A percentile compares a stretch with the other conserved stretches of the same genome.
Conservation (phyloP, 2,888 invertebrate genomes). For the Cybosia mesomella region DNA sequence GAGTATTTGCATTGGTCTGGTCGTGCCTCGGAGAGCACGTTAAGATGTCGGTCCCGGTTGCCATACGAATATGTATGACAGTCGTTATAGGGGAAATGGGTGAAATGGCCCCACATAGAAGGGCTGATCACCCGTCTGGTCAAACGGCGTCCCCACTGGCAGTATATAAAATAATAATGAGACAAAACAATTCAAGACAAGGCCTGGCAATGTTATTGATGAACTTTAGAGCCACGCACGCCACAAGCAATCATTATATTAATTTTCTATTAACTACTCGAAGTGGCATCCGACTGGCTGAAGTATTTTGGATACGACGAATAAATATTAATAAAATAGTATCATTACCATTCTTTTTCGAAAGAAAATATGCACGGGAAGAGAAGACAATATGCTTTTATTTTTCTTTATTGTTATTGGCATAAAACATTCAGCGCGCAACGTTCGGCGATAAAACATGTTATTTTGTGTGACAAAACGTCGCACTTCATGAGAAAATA, state of each 20-base stretch:
- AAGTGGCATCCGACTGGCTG: conserved; percentile 58
- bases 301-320: conserved; percentile 75
- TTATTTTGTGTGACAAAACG: conserved; percentile 87
- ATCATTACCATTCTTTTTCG: conserved; percentile 77
- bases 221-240: conserved; percentile 48
- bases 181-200: conserved; percentile 26
- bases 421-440: conserved; percentile 84
- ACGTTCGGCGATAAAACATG: conserved; percentile 80
- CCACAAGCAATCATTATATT: conserved; percentile 57
- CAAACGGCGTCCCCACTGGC: too few relatives aligned
- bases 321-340: conserved; percentile 84
- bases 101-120: too few relatives aligned
- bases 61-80: too few relatives aligned
- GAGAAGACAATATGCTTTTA: conserved; percentile 83
- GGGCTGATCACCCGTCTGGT: too few relatives aligned
- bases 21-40: too few relatives aligned
- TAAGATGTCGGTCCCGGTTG: too few relatives aligned
- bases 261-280: conserved; percentile 71
- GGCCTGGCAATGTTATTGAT: conserved; percentile 41
- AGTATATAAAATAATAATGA: conserved; percentile 15
- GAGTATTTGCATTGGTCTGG: too few relatives aligned
- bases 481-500: conserved; percentile 86
- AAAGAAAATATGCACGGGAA: conserved; percentile 76
- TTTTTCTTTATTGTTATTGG: conserved; percentile 86
- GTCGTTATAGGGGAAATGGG: too few relatives aligned